Evolutionary conservation across 2,888 invertebrate genomes (phyloP).

Genomic region (Agapetus fuscipes): DNA sequence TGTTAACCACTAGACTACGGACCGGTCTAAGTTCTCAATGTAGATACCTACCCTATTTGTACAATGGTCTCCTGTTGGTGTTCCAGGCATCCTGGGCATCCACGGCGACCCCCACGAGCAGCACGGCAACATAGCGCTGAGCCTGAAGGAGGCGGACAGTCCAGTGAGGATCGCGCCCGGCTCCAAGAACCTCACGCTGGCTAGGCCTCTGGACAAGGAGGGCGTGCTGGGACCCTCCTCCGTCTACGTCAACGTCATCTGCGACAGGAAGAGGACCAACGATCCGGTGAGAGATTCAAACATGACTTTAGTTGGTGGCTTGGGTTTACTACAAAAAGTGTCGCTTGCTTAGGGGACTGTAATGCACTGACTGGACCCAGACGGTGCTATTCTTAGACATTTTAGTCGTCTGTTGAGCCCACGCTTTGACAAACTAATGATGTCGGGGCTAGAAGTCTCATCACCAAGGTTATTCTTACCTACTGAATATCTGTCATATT

Average conservation of each 20-base stretch:
- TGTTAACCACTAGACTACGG: too few species aligned
- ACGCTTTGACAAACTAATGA: too few species aligned
- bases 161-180: conserved; percentile 69
- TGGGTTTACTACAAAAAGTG: too few species aligned
- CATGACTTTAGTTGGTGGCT: too few species aligned
- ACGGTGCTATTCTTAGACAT: too few species aligned
- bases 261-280: conserved; percentile 66
- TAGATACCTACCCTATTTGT: background rate
- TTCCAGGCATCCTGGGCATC: conserved; percentile 57
- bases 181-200: conserved; percentile 71
- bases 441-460: too few species aligned
- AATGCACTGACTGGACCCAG: too few species aligned
- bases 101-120: conserved; percentile 68
- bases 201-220: conserved; percentile 73
- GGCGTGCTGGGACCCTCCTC: conserved; percentile 74
- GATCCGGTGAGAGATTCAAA: conserved; percentile 62
- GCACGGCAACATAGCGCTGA: conserved; percentile 66
- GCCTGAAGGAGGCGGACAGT: conserved; percentile 69
- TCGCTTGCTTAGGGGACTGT: too few species aligned
- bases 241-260: conserved; percentile 78
- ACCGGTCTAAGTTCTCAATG: too few species aligned
- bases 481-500: too few species aligned
- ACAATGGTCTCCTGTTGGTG: background rate
- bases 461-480: too few species aligned
- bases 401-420: too few species aligned